Evolutionary conservation across 1,140 invertebrate species (phyloP).

Genomic region (Andrena cerasifolii): DNA sequence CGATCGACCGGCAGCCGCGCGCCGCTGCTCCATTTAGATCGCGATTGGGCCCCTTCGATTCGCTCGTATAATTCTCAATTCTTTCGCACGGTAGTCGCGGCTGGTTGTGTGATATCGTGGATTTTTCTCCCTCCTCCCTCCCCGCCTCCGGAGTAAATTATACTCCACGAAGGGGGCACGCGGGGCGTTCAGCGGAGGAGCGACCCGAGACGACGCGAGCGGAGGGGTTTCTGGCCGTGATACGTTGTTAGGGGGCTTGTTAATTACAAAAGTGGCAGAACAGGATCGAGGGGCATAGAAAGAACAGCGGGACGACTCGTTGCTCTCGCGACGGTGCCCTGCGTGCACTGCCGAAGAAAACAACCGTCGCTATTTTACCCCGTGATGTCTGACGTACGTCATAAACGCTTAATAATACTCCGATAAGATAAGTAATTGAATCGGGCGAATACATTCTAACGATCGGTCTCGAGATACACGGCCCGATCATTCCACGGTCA

Average conservation of each 20-base stretch:
- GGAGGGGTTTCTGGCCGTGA: conserved; percentile 43
- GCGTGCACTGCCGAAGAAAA: neutral
- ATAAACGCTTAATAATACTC: conserved; percentile 31
- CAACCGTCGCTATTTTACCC: conserved; percentile 21
- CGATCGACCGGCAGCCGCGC: neutral
- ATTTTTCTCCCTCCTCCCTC: conserved; percentile 38
- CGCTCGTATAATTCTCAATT: conserved; percentile 51
- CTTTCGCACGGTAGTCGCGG: conserved; percentile 21
- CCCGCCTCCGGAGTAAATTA: conserved; percentile 51
- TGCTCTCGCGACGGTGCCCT: neutral
- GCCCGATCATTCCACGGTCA: neutral
- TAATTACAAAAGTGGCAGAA: conserved; percentile 69
- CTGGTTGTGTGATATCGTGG: conserved; percentile 37
- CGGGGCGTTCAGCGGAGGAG: conserved; percentile 39
- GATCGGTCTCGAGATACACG: neutral
- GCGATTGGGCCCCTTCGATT: neutral
- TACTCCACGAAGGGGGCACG: conserved; percentile 34
- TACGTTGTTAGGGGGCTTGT: conserved; percentile 65
- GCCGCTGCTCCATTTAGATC: conserved; percentile 37
- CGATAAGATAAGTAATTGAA: conserved; percentile 50
- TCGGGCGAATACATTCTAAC: conserved; percentile 15
- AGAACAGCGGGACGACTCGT: conserved; percentile 15
- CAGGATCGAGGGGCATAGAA: conserved; percentile 44
- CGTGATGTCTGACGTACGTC: neutral
- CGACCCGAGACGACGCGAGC: conserved; percentile 40